Evolutionary conservation across 2,888 invertebrate genomes (phyloP).

Genomic region (Acleris laterana): DNA sequence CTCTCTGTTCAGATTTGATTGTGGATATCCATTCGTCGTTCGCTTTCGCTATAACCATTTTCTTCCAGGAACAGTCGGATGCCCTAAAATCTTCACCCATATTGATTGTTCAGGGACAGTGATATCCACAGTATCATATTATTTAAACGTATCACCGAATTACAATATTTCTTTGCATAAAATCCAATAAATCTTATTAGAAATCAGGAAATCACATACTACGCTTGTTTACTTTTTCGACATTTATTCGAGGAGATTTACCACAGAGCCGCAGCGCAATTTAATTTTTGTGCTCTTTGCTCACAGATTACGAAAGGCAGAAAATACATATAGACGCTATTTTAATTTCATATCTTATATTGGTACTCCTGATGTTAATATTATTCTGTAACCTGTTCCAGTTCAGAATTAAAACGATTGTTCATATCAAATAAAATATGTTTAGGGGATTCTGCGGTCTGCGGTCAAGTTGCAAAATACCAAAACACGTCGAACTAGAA

Average conservation of each 20-base stretch:
- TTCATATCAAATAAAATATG: not conserved
- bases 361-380: not conserved
- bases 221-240: slow-evolving; percentile 39
- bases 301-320: not conserved
- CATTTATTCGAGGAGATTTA: slow-evolving; percentile 6
- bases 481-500: slow-evolving; percentile 30
- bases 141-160: slow-evolving; percentile 36
- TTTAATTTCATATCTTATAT: not conserved
- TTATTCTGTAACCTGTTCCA: slow-evolving; percentile 1
- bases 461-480: no score
- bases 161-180: slow-evolving; percentile 22
- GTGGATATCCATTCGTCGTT: slow-evolving; percentile 72
- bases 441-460: no score
- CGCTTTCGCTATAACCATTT: slow-evolving; percentile 73
- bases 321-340: not conserved
- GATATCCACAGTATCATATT: slow-evolving; percentile 80
- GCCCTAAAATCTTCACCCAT: slow-evolving; percentile 71
- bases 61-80: slow-evolving; percentile 74
- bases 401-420: slow-evolving; percentile 1
- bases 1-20: slow-evolving; percentile 55
- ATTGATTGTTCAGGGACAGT: slow-evolving; percentile 77
- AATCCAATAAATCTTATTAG: slow-evolving; percentile 26
- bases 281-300: not conserved
- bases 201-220: slow-evolving; percentile 21
- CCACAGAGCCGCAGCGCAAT: not conserved